A percentile compares a stretch with the other conserved stretches of the same genome.
Conservation (phyloP, 2,888 invertebrate species). For the Thumatha senex region DNA sequence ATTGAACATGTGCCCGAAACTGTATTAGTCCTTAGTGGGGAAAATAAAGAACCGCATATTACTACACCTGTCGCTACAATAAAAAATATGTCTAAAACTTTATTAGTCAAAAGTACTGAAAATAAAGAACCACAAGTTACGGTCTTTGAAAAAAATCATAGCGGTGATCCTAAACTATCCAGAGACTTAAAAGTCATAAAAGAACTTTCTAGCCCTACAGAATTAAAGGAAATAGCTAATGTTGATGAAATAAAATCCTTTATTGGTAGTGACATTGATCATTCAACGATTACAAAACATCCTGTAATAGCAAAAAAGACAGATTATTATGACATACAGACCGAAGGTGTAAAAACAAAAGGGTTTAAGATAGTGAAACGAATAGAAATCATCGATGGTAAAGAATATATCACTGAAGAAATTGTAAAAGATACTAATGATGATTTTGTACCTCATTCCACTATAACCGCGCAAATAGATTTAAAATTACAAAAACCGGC, state of each 20-base stretch:
- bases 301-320: conserved; percentile 2
- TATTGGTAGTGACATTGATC: conserved; percentile 48
- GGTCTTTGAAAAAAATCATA: conserved; percentile 7
- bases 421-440: conserved; percentile 85
- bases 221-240: conserved; percentile 28
- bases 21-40: background rate
- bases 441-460: conserved; percentile 54
- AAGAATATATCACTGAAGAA: conserved; percentile 90
- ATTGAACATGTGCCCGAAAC: background rate
- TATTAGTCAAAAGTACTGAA: background rate
- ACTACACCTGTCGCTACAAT: background rate
- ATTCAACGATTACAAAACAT: conserved; percentile 34
- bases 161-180: conserved; percentile 10
- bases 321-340: conserved; percentile 34
- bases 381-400: conserved; percentile 88
- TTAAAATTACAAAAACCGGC: conserved; percentile 36
- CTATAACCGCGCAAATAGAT: conserved; percentile 55
- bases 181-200: conserved; percentile 13
- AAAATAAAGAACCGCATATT: background rate
- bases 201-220: background rate
- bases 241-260: conserved; percentile 44
- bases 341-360: conserved; percentile 60
- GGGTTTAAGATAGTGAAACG: conserved; percentile 84
- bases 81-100: background rate
- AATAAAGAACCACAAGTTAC: background rate